These are phyloP conservation scores for Dione vanillae DNA, from an alignment of 2,888 invertebrate genomes.

Conservation along the genomic window DNA sequence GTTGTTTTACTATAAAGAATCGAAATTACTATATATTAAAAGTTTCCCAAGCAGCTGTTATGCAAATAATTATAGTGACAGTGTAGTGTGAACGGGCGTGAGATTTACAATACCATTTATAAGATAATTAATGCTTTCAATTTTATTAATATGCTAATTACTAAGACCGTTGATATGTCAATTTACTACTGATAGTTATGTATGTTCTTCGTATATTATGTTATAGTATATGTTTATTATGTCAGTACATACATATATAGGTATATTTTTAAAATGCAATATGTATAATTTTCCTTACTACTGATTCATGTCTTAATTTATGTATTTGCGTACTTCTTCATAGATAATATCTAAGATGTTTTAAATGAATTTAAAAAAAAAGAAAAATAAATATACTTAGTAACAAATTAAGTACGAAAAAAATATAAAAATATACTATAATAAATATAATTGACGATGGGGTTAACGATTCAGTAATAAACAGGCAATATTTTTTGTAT, in stretches of 20 bases:
- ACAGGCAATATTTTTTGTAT: background rate
- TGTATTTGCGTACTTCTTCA: too few species aligned
- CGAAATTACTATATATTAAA: background rate
- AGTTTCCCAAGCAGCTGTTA: constrained; percentile 24
- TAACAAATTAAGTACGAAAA: too few species aligned
- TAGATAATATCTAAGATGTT: too few species aligned
- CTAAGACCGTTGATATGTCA: background rate
- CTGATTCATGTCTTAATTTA: background rate
- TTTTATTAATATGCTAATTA: constrained; percentile 19
- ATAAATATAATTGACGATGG: background rate
- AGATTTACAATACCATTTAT: background rate
- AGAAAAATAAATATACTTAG: too few species aligned
- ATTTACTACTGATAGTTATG: background rate
- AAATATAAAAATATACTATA: too few species aligned
- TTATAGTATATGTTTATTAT: background rate
- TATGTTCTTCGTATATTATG: background rate
- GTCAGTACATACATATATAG: background rate
- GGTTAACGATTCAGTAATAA: background rate
- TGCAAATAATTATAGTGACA: constrained; percentile 26
- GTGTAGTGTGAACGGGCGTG: constrained; percentile 3
- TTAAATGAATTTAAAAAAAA: too few species aligned
- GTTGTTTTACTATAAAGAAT: background rate
- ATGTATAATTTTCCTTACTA: background rate
- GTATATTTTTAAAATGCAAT: background rate
- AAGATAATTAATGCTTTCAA: background rate